These are phyloP conservation scores for Macaria notata DNA, from an alignment of 2,888 invertebrate species.

Conservation along the genomic window DNA sequence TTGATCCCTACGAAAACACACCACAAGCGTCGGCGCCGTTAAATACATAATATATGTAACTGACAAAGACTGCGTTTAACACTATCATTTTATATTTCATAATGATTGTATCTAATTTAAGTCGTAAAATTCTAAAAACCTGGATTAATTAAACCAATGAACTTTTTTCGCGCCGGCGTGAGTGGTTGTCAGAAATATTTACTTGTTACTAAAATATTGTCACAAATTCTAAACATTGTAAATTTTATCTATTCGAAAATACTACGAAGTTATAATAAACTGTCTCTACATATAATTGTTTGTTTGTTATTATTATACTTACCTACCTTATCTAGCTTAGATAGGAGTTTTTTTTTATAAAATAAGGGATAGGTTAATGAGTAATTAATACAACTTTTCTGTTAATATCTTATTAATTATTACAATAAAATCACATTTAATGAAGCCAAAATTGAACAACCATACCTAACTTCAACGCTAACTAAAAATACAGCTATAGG, in stretches of 20 bases:
- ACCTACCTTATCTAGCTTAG: too few relatives aligned
- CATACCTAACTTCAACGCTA: background rate
- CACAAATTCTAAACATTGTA: conserved; percentile 44
- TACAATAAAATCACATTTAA: conserved; percentile 9
- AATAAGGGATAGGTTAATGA: background rate
- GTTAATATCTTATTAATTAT: conserved; percentile 7
- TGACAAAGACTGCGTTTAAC: too few relatives aligned
- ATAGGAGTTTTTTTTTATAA: too few relatives aligned
- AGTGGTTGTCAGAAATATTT: conserved; percentile 42
- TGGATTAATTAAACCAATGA: too few relatives aligned
- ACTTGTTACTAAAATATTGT: conserved; percentile 44
- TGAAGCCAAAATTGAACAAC: background rate
- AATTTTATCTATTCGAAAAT: conserved; percentile 37
- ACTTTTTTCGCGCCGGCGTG: conserved; percentile 1
- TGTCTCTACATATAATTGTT: conserved; percentile 40
- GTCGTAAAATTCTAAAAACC: too few relatives aligned
- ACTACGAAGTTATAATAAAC: conserved; percentile 43
- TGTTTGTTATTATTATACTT: background rate
- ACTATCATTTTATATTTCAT: too few relatives aligned
- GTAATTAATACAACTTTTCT: background rate
- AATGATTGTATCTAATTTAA: too few relatives aligned
- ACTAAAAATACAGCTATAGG: background rate
- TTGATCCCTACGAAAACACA: too few relatives aligned
- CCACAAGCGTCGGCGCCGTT: too few relatives aligned
- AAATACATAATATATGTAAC: too few relatives aligned